Percentiles rank a stretch among this genome's conserved stretches.
These are phyloP conservation scores for Myathropa florea DNA, from an alignment of 2,888 invertebrate genomes.

Conservation along the genomic window DNA sequence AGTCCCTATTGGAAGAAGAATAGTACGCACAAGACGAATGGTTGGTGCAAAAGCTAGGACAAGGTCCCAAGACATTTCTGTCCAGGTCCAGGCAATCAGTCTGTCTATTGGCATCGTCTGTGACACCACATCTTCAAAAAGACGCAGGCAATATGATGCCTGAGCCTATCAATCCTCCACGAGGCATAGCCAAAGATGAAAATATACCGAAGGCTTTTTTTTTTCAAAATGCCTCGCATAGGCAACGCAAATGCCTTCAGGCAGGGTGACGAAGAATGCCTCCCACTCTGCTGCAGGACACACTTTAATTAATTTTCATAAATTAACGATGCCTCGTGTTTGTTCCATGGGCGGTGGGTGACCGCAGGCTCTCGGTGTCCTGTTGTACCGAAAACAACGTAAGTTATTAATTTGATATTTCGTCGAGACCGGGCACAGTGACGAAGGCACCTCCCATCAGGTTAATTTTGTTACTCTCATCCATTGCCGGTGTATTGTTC, in stretches of 20 bases:
- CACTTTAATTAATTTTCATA: slow-evolving; percentile 62
- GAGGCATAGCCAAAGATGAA: not conserved
- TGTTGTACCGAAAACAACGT: slow-evolving; percentile 21
- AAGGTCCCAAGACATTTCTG: too few species aligned
- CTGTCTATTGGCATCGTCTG: too few species aligned
- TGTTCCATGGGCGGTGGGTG: not conserved
- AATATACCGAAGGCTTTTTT: not conserved
- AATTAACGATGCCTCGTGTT: slow-evolving; percentile 33
- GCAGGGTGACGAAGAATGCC: not conserved
- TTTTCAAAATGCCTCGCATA: not conserved
- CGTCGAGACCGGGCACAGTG: slow-evolving; percentile 19
- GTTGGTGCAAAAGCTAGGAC: too few species aligned
- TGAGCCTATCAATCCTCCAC: not conserved
- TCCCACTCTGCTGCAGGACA: not conserved
- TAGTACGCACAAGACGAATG: too few species aligned
- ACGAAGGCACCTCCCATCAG: slow-evolving; percentile 44
- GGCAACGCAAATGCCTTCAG: not conserved
- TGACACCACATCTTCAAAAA: not conserved
- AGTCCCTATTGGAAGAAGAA: too few species aligned
- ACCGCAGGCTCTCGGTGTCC: not conserved
- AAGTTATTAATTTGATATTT: slow-evolving; percentile 69
- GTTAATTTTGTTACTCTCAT: slow-evolving; percentile 33
- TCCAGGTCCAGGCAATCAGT: too few species aligned
- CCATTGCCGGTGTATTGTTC: slow-evolving; percentile 45
- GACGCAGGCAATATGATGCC: not conserved